Percentiles rank a stretch among this genome's conserved stretches.
Conservation (phyloP, 1,140 invertebrate genomes). For the Ips typographus region DNA sequence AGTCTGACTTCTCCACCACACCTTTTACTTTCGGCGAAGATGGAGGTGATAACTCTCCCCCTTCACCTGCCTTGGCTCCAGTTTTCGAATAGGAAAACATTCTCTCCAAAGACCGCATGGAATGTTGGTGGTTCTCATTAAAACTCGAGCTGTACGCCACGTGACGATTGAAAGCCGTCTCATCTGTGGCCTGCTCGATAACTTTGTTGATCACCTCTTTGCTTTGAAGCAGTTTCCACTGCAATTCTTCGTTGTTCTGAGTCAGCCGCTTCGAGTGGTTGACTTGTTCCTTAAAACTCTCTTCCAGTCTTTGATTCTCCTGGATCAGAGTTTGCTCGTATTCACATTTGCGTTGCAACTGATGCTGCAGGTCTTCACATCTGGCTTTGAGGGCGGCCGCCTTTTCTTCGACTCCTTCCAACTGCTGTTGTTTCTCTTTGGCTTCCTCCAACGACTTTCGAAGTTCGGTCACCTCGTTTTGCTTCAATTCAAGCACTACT, state of each 20-base stretch:
- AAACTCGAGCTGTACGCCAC: conserved; percentile 45
- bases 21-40: conserved; percentile 70
- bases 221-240: conserved; percentile 80
- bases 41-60: conserved; percentile 56
- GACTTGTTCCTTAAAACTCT: conserved; percentile 68
- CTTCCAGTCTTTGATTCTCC: conserved; percentile 71
- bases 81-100: conserved; percentile 33
- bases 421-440: conserved; percentile 55
- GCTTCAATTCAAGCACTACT: conserved; percentile 73
- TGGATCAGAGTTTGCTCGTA: conserved; percentile 54
- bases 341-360: conserved; percentile 61
- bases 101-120: conserved; percentile 38
- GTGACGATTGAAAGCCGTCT: conserved; percentile 43
- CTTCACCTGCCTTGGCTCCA: conserved; percentile 36
- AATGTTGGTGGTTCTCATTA: conserved; percentile 45
- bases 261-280: conserved; percentile 75
- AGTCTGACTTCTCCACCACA: conserved; percentile 79
- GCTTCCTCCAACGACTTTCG: conserved; percentile 66
- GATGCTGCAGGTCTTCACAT: conserved; percentile 69
- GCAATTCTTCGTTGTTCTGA: conserved; percentile 82
- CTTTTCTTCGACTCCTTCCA: conserved; percentile 57
- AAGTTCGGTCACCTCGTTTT: conserved; percentile 69
- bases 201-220: conserved; percentile 61
- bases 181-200: conserved; percentile 44
- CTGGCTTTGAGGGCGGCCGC: conserved; percentile 62